Conservation (phyloP, 2,888 invertebrate genomes). For the Drosophila emarginata region DNA sequence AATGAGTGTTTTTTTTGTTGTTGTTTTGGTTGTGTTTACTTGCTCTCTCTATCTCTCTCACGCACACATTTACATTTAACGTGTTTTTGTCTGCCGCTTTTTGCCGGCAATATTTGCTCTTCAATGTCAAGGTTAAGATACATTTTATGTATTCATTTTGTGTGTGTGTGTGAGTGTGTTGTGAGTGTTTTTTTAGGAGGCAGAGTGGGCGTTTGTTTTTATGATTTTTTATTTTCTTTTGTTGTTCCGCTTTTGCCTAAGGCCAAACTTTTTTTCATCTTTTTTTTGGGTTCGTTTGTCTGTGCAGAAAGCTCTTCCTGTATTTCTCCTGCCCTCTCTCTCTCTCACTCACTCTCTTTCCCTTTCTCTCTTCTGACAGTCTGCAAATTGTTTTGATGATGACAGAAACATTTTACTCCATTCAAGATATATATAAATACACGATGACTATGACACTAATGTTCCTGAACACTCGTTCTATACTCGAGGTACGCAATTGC, state of each 20-base stretch:
- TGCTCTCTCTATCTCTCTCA: conserved; percentile 17
- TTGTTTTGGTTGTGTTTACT: conserved; percentile 23
- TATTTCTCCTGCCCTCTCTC: conserved; percentile 31
- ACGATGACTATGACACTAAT: conserved; percentile 25
- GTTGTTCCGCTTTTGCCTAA: conserved; percentile 42
- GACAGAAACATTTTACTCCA: conserved; percentile 2
- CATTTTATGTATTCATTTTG: conserved; percentile 59
- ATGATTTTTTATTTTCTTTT: conserved; percentile 53
- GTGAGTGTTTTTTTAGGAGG: conserved; percentile 31
- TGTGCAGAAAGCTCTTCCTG: conserved; percentile 73
- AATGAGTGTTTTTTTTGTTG: conserved; percentile 25
- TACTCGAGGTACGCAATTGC: conserved; percentile 53
- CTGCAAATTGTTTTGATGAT: conserved; percentile 51
- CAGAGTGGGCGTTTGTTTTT: conserved; percentile 62
- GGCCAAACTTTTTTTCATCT: conserved; percentile 30
- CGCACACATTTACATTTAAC: conserved; percentile 20
- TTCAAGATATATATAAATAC: neutral
- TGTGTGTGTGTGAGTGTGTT: neutral
- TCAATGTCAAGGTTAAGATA: conserved; percentile 76
- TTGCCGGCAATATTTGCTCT: conserved; percentile 61
- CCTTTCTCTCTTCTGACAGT: conserved; percentile 19
- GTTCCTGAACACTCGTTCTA: conserved; percentile 33
- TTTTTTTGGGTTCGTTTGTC: conserved; percentile 21
- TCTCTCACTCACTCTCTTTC: conserved; percentile 5
- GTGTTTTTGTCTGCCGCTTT: conserved; percentile 44